These are phyloP conservation scores for Tachysurus fulvidraco DNA, from an alignment of 2,113 vertebrate genomes.

Conservation along the genomic window DNA sequence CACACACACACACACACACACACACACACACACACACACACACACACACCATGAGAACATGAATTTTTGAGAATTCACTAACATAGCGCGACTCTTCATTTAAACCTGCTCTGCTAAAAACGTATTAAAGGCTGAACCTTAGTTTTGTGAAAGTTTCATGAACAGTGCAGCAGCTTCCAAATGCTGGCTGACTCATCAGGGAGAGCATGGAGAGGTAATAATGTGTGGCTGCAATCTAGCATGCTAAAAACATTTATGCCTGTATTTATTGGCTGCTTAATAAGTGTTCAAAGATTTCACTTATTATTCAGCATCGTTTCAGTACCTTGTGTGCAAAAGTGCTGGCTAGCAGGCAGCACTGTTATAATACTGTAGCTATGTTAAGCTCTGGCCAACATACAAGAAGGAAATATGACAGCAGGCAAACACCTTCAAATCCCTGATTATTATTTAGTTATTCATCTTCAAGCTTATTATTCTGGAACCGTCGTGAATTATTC, in stretches of 20 bases:
- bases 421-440: not conserved
- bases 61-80: not conserved
- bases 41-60: not conserved
- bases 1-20: constrained; percentile 26
- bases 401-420: not conserved
- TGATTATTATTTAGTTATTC: constrained; percentile 14
- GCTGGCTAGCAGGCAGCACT: not conserved
- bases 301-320: not conserved
- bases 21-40: constrained; percentile 17
- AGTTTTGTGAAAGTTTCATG: not conserved
- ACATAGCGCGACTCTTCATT: not conserved
- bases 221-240: not conserved
- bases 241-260: not conserved
- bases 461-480: not conserved
- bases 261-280: not conserved
- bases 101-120: not conserved
- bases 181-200: not conserved
- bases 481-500: not conserved
- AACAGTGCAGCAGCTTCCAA: constrained; percentile 5
- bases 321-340: not conserved
- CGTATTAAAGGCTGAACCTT: not conserved
- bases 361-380: not conserved
- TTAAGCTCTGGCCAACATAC: not conserved
- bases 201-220: not conserved
- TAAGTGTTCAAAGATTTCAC: not conserved